Evolutionary conservation across 2,888 invertebrate genomes (phyloP).

Genomic region (Lasioglossum morio): DNA sequence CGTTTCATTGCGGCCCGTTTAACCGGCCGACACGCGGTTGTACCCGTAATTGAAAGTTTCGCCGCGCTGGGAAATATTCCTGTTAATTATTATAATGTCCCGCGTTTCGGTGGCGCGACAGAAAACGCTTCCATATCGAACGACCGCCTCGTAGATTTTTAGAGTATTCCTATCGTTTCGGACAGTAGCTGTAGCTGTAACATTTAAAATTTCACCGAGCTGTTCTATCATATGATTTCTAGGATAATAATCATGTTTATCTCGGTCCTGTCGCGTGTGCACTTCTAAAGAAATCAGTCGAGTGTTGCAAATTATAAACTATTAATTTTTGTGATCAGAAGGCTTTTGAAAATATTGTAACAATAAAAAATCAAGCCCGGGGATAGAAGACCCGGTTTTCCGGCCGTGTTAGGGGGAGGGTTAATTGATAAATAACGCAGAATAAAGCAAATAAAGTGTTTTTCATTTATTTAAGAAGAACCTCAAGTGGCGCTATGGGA

Average conservation of each 20-base stretch:
- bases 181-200: not conserved
- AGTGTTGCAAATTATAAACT: too few species aligned
- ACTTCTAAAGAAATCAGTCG: too few species aligned
- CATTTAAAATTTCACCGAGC: not conserved
- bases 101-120: not conserved
- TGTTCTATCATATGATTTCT: too few species aligned
- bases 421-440: not conserved
- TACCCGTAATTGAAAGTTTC: constrained; percentile 38
- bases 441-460: not conserved
- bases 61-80: constrained; percentile 40
- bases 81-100: constrained; percentile 41
- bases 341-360: too few species aligned
- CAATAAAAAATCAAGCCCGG: not conserved
- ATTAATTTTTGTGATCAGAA: too few species aligned
- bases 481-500: not conserved
- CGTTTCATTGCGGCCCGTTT: constrained; percentile 27
- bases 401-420: not conserved
- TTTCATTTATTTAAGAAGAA: not conserved
- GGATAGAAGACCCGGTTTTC: not conserved
- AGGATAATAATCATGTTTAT: too few species aligned
- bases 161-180: not conserved
- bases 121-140: not conserved
- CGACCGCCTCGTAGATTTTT: constrained; percentile 1
- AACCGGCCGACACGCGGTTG: constrained; percentile 11
- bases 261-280: too few species aligned